phyloP scores from a whole-genome alignment of 2,113 vertebrate genomes.

The Tenrec ecaudatus region DNA sequence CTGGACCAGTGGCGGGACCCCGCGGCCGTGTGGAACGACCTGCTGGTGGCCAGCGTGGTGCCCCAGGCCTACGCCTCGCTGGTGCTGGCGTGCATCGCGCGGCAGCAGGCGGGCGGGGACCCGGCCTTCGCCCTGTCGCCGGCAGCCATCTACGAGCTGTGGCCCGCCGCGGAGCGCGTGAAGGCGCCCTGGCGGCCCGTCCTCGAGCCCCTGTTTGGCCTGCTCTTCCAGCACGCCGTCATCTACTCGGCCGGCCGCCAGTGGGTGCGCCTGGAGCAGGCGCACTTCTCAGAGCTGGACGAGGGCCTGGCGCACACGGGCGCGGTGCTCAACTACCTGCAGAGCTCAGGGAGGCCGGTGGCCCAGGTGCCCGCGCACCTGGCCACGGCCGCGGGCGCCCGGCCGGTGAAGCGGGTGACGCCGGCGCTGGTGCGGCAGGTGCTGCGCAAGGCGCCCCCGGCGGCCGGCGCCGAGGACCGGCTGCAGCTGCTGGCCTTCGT shows the following conservation, averaged over 20 bases:
- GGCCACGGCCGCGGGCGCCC: conserved; percentile 81
- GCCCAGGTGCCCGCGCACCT: conserved; percentile 92
- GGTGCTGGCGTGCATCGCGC: conserved; percentile 92
- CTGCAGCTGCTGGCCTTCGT: conserved; percentile 94
- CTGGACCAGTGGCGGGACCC: conserved; percentile 98
- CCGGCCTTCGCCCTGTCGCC: conserved; percentile 91
- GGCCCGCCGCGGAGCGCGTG: conserved; percentile 92
- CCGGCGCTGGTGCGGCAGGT: conserved; percentile 92
- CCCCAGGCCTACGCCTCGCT: conserved; percentile 95
- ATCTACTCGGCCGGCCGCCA: conserved; percentile 91
- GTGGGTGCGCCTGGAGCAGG: conserved; percentile 93
- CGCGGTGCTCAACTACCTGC: conserved; percentile 95
- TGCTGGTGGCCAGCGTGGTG: conserved; percentile 93
- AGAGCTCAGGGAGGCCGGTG: conserved; percentile 94
- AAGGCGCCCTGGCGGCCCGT: conserved; percentile 94
- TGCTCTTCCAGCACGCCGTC: conserved; percentile 91
- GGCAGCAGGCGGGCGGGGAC: conserved; percentile 91
- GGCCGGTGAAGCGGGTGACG: conserved; percentile 91
- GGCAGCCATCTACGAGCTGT: conserved; percentile 91
- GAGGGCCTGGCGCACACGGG: conserved; percentile 87
- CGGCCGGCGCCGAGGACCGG: conserved; percentile 89
- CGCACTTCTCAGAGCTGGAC: conserved; percentile 94
- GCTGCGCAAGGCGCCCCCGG: conserved; percentile 91
- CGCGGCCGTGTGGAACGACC: conserved; percentile 97
- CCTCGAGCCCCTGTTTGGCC: conserved; percentile 92